These are phyloP conservation scores for Stichodactyla helianthus DNA, from an alignment of 64 coral and sea anemone genomes.

Conservation along the genomic window DNA sequence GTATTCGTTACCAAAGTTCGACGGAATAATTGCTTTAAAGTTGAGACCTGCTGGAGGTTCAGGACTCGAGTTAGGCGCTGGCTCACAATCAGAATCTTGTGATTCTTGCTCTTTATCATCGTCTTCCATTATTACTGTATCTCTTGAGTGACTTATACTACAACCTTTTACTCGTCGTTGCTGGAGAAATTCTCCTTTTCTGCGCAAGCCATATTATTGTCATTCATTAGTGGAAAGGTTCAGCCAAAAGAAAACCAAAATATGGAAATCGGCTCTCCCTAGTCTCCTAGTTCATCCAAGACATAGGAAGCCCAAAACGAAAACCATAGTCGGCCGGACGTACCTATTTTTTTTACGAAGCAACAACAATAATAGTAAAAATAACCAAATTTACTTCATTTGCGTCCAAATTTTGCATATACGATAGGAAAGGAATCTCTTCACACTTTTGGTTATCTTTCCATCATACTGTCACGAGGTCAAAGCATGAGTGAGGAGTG, in stretches of 20 bases:
- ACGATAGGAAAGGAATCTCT: no score
- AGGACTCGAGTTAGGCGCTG: background rate
- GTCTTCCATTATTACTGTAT: background rate
- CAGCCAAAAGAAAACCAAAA: background rate
- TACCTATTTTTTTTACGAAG: no score
- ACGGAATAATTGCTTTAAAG: slow-evolving; percentile 9
- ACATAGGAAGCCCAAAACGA: background rate
- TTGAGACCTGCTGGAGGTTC: slow-evolving; percentile 1
- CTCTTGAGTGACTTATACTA: no score
- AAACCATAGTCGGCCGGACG: no score
- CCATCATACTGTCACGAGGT: no score
- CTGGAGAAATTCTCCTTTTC: background rate
- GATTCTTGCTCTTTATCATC: background rate
- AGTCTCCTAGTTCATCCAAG: background rate
- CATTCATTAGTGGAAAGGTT: background rate
- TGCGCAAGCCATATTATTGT: background rate
- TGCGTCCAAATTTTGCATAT: no score
- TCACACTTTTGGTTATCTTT: no score
- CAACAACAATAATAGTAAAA: no score
- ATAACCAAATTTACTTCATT: no score
- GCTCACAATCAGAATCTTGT: background rate
- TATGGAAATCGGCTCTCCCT: background rate
- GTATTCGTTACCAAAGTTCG: slow-evolving; percentile 25
- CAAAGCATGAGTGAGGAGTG: no score
- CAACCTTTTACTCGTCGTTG: background rate